These are phyloP conservation scores for Gavia stellata DNA, from an alignment of 2,113 vertebrate genomes.

Conservation along the genomic window DNA sequence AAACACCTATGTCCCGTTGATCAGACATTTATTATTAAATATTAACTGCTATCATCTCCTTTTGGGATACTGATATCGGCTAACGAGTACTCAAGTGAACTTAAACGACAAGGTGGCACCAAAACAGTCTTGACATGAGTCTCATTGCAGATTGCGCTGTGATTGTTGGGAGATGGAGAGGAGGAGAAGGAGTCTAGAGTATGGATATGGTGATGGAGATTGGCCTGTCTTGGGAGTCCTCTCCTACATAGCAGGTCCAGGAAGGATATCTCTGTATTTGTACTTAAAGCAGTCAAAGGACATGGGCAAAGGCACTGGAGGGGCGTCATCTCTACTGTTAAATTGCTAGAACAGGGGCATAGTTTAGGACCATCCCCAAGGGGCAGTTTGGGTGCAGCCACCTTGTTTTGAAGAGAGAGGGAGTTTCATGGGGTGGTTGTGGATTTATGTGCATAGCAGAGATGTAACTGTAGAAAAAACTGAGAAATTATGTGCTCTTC, in stretches of 20 bases:
- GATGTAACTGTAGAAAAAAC: neutral
- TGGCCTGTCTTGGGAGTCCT: neutral
- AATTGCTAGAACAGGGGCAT: neutral
- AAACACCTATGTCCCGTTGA: neutral
- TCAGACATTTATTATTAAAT: neutral
- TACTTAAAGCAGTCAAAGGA: neutral
- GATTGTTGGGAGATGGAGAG: neutral
- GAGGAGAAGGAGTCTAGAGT: neutral
- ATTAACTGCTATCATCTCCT: neutral
- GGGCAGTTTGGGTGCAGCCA: neutral
- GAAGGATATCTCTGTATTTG: neutral
- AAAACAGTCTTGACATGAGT: neutral
- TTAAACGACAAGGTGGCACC: fast-evolving
- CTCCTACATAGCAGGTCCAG: neutral
- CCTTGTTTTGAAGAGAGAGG: neutral
- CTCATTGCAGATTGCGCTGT: neutral
- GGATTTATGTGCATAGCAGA: neutral
- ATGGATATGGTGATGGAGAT: neutral
- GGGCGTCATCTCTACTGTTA: fast-evolving
- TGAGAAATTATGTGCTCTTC: neutral
- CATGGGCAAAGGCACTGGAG: neutral
- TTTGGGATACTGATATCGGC: neutral
- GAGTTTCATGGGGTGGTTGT: neutral
- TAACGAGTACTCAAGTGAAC: neutral
- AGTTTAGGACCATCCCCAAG: neutral